Percentiles rank a stretch among this genome's conserved stretches.
phyloP scores from a whole-genome alignment of 30 jellyfish, hydroid and myxozoan genomes.

The Hydra vulgaris region DNA sequence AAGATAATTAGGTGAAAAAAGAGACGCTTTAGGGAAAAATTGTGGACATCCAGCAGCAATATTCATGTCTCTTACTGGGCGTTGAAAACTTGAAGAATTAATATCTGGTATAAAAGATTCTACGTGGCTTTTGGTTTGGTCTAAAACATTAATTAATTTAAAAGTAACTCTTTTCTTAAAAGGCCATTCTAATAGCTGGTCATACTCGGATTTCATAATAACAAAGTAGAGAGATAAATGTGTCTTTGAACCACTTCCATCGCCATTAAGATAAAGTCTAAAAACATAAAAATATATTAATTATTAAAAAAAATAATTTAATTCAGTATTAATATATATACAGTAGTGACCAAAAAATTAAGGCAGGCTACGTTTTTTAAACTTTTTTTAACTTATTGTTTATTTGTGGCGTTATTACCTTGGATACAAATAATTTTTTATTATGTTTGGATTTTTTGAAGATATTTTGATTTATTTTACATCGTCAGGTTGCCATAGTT shows the following conservation, averaged over 20 bases:
- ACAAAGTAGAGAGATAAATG: slow-evolving; percentile 72
- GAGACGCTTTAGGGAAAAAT: slow-evolving; percentile 41
- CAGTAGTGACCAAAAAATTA: too few relatives aligned
- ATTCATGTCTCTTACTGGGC: slow-evolving; percentile 75
- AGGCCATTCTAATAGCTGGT: slow-evolving; percentile 79
- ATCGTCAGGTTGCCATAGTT: too few relatives aligned
- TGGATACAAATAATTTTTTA: too few relatives aligned
- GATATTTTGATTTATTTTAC: too few relatives aligned
- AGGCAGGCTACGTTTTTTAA: too few relatives aligned
- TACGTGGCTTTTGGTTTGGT: slow-evolving; percentile 20
- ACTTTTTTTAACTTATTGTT: too few relatives aligned
- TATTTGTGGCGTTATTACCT: too few relatives aligned
- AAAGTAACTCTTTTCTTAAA: slow-evolving; percentile 59
- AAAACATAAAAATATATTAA: too few relatives aligned
- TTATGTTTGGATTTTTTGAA: too few relatives aligned
- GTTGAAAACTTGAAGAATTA: slow-evolving; percentile 71
- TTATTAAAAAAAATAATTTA: too few relatives aligned
- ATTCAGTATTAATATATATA: too few relatives aligned
- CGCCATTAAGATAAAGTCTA: slow-evolving; percentile 76
- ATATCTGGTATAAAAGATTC: slow-evolving; percentile 80
- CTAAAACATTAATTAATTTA: slow-evolving; percentile 43
- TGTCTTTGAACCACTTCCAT: slow-evolving; percentile 70
- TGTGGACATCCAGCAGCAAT: slow-evolving; percentile 85
- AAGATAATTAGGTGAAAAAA: slow-evolving; percentile 25
- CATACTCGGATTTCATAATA: slow-evolving; percentile 80